Conservation (phyloP, 2,888 invertebrate species). For the Isotomurus palustris region DNA sequence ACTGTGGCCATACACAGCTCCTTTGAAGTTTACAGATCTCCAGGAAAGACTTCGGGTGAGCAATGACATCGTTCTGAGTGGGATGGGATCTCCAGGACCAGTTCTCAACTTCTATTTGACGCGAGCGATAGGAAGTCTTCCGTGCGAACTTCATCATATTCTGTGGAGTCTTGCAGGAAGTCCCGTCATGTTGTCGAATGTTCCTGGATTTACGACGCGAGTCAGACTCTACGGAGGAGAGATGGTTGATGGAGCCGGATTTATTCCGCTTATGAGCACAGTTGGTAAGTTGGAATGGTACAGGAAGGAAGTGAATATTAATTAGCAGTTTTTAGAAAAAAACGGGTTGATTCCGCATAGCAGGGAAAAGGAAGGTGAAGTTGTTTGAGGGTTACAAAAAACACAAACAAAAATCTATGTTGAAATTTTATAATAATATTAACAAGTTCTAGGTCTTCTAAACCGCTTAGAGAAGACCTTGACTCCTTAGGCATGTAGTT, state of each 20-base stretch:
- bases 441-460: no score
- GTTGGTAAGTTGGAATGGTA: slow-evolving; percentile 28
- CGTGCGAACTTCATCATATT: slow-evolving; percentile 25
- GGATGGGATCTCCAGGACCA: slow-evolving; percentile 31
- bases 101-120: slow-evolving; percentile 38
- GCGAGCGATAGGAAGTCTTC: slow-evolving; percentile 34
- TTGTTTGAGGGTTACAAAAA: no score
- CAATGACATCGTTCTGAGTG: slow-evolving; percentile 20
- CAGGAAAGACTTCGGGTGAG: slow-evolving; percentile 24
- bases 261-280: slow-evolving; percentile 39
- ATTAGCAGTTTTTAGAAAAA: no score
- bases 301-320: no score
- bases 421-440: no score
- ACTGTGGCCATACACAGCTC: slow-evolving; percentile 30
- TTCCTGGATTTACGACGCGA: slow-evolving; percentile 32
- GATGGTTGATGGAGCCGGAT: slow-evolving; percentile 35
- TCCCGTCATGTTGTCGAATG: slow-evolving; percentile 40
- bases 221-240: slow-evolving; percentile 31
- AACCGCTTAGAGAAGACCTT: no score
- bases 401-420: no score
- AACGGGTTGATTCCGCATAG: no score
- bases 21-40: slow-evolving; percentile 15
- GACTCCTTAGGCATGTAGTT: no score
- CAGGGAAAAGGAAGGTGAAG: no score
- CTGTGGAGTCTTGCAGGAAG: slow-evolving; percentile 34